phyloP scores from a whole-genome alignment of 2,797 vertebrate genomes.

The Morus bassanus region DNA sequence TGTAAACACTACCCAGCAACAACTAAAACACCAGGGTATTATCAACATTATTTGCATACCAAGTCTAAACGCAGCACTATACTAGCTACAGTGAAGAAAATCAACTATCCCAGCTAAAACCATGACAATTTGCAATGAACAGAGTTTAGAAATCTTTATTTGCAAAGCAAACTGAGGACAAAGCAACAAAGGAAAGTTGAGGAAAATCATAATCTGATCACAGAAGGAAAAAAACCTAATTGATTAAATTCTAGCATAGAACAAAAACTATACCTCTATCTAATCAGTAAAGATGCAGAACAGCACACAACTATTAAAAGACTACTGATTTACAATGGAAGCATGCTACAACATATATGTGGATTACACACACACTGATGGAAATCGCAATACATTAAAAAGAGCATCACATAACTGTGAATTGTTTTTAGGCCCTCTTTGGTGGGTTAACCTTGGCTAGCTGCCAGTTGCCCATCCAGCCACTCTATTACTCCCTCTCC shows the following conservation, averaged over 20 bases:
- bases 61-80: too few relatives aligned
- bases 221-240: not conserved
- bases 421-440: not conserved
- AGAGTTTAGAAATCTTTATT: not conserved
- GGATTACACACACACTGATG: not conserved
- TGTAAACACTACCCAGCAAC: too few relatives aligned
- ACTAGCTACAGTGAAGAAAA: too few relatives aligned
- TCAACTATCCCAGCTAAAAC: too few relatives aligned
- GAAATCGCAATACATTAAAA: not conserved
- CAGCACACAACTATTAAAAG: not conserved
- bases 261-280: not conserved
- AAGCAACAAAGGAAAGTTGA: not conserved
- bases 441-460: not conserved
- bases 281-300: not conserved
- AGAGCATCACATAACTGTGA: not conserved
- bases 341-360: not conserved
- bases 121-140: not conserved
- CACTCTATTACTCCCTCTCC: not conserved
- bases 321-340: not conserved
- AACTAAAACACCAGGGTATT: too few relatives aligned
- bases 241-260: not conserved
- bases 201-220: not conserved
- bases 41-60: too few relatives aligned
- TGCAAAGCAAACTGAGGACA: not conserved
- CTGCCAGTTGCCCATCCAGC: not conserved